Conservation (phyloP, 1,140 invertebrate species). For the Drosophila pectinifera region DNA sequence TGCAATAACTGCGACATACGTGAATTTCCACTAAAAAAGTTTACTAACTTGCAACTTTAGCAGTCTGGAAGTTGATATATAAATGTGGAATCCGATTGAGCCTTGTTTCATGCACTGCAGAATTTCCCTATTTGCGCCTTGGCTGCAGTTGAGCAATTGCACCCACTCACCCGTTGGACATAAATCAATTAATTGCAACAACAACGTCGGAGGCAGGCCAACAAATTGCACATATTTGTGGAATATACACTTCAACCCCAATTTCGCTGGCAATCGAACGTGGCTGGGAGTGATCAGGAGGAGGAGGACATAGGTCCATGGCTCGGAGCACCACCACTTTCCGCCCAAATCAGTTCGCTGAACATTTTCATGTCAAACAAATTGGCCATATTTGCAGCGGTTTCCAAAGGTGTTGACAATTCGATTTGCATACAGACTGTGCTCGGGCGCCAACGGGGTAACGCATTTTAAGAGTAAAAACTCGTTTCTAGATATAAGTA, state of each 20-base stretch:
- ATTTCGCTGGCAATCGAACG: conserved; percentile 33
- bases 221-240: conserved; percentile 13
- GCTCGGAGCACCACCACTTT: neutral
- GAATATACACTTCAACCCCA: conserved; percentile 40
- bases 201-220: conserved; percentile 5
- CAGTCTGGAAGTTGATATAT: neutral
- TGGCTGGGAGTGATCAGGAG: neutral
- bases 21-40: neutral
- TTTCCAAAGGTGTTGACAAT: conserved; percentile 61
- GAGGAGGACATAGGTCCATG: neutral
- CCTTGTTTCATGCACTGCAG: neutral
- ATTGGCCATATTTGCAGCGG: conserved; percentile 55
- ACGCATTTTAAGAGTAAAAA: neutral
- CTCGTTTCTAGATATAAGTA: neutral
- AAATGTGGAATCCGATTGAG: too few relatives aligned
- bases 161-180: conserved; percentile 34
- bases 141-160: conserved; percentile 28
- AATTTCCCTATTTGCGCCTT: neutral
- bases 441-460: neutral
- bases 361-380: conserved; percentile 63
- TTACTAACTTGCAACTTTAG: neutral
- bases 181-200: conserved; percentile 59
- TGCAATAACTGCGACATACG: neutral
- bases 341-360: conserved; percentile 47
- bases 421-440: conserved; percentile 57